Conservation (phyloP, 2,888 invertebrate species). For the Platerodrilus igneus region DNA sequence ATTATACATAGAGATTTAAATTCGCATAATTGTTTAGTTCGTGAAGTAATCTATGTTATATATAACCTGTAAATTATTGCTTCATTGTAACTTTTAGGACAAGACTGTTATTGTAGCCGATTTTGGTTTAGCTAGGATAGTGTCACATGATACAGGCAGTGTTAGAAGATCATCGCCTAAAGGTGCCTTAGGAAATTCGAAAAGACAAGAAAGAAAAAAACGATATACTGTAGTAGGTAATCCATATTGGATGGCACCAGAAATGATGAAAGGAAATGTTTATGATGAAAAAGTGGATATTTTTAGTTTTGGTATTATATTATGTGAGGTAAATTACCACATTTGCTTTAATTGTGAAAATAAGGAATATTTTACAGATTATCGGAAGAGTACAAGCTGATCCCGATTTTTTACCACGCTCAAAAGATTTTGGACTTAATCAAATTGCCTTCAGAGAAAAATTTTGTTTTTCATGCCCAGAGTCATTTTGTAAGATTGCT, state of each 20-base stretch:
- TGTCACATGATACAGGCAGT: conserved; percentile 51
- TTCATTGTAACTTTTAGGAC: conserved; percentile 55
- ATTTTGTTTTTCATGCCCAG: conserved; percentile 80
- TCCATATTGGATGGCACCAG: conserved; percentile 98
- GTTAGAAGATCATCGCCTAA: conserved; percentile 42
- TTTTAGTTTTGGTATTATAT: conserved; percentile 91
- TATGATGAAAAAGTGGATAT: conserved; percentile 96
- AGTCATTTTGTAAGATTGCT: conserved; percentile 81
- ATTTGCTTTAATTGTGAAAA: background rate
- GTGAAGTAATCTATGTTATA: conserved; percentile 56
- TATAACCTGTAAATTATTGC: background rate
- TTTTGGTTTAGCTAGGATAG: conserved; percentile 86
- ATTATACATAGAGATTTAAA: conserved; percentile 94
- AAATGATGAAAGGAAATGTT: conserved; percentile 95
- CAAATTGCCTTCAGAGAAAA: conserved; percentile 79
- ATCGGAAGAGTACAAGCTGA: conserved; percentile 93
- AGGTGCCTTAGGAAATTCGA: conserved; percentile 35
- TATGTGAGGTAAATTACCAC: conserved; percentile 75
- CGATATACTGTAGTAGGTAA: conserved; percentile 94
- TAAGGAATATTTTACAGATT: conserved; percentile 57
- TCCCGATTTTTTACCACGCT: conserved; percentile 88
- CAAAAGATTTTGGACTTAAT: conserved; percentile 88
- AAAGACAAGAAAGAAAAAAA: conserved; percentile 68
- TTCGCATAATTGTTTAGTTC: conserved; percentile 90
- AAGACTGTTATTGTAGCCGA: conserved; percentile 92